These are phyloP conservation scores for Trachops cirrhosus DNA, from an alignment of 2,797 vertebrate genomes.

Conservation along the genomic window DNA sequence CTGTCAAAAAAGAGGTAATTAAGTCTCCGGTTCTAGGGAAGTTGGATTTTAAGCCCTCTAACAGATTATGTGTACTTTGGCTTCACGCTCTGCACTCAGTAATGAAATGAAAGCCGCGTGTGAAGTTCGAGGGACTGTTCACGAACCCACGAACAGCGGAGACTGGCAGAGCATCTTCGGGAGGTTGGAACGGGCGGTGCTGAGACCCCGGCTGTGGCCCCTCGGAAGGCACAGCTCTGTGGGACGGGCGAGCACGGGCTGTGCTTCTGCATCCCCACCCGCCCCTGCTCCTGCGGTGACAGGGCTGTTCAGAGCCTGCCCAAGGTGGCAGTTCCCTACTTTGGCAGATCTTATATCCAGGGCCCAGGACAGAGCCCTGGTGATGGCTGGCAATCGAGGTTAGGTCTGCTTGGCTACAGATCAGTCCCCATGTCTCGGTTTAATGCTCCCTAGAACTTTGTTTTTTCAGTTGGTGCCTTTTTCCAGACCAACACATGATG, in stretches of 20 bases:
- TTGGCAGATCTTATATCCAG: background rate
- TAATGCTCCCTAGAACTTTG: background rate
- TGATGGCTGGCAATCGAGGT: background rate
- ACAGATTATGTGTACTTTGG: background rate
- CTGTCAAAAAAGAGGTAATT: conserved; percentile 93
- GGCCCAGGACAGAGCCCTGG: background rate
- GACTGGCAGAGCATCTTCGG: background rate
- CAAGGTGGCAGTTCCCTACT: background rate
- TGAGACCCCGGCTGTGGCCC: fast-evolving
- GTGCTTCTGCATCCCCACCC: fast-evolving
- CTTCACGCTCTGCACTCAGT: background rate
- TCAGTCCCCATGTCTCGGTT: background rate
- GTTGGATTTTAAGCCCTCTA: conserved; percentile 9
- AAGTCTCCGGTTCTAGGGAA: background rate
- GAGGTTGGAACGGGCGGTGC: background rate
- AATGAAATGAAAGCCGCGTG: background rate
- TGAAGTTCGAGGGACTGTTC: background rate
- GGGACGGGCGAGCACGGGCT: fast-evolving
- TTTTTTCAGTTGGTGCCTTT: background rate
- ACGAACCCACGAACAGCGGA: background rate
- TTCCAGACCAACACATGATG: background rate
- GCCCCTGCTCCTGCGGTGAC: background rate
- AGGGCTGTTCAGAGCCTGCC: background rate
- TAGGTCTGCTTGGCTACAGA: background rate
- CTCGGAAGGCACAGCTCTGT: background rate